Evolutionary conservation across 2,113 vertebrate species (phyloP).

Genomic region (Forbesichthys papilliferus): DNA sequence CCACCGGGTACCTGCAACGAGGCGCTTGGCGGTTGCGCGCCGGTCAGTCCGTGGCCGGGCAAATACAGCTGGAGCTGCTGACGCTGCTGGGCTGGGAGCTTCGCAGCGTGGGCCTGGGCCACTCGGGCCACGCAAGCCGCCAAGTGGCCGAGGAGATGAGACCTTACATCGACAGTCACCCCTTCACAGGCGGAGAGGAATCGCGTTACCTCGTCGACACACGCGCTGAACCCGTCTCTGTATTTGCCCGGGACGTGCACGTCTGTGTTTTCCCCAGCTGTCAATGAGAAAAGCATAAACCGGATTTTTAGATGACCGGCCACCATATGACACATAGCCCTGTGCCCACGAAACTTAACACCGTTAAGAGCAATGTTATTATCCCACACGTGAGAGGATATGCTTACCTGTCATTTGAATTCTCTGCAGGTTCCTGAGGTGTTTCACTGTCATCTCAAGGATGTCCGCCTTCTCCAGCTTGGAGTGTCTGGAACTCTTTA

Average conservation of each 20-base stretch:
- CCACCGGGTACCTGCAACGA: slow-evolving; percentile 71
- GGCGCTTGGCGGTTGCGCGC: slow-evolving; percentile 69
- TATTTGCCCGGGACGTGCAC: slow-evolving; percentile 89
- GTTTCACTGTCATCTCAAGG: slow-evolving; percentile 96
- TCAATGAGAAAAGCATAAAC: slow-evolving; percentile 11
- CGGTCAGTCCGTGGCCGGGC: slow-evolving; percentile 77
- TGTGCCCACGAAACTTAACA: no score
- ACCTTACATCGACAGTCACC: slow-evolving; percentile 87
- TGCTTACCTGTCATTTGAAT: slow-evolving; percentile 87
- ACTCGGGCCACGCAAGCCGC: slow-evolving; percentile 91
- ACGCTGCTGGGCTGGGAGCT: slow-evolving; percentile 76
- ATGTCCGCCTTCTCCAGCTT: slow-evolving; percentile 97
- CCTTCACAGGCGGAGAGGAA: slow-evolving; percentile 95
- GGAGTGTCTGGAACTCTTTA: slow-evolving; percentile 91
- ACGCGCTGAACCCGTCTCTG: slow-evolving; percentile 92
- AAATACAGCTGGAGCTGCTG: slow-evolving; percentile 49
- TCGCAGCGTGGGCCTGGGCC: slow-evolving; percentile 87
- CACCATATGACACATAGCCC: no score
- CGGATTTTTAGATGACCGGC: no score
- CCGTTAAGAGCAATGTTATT: neutral
- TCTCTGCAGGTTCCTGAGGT: slow-evolving; percentile 89
- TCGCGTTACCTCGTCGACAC: slow-evolving; percentile 91
- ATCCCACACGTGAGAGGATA: neutral
- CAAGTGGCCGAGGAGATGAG: slow-evolving; percentile 89
- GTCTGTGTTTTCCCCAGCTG: slow-evolving; percentile 86